Evolutionary conservation across 2,888 invertebrate genomes (phyloP).

Genomic region (Uloborus plumipes): DNA sequence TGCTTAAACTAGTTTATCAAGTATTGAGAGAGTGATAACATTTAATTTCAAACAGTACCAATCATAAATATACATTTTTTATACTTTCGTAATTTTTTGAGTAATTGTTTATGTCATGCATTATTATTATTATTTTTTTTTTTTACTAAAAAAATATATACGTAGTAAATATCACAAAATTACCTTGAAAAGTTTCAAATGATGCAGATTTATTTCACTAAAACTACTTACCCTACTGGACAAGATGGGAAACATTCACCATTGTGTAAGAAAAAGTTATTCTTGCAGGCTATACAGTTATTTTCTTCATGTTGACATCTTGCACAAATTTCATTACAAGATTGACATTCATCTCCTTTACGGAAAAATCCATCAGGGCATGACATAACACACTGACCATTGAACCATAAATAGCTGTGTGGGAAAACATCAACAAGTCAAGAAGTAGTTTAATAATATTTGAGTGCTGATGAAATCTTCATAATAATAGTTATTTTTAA

Average conservation of each 20-base stretch:
- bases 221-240: constrained; percentile 41
- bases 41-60: too few species aligned
- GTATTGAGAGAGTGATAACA: too few species aligned
- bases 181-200: not conserved
- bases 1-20: too few species aligned
- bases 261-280: constrained; percentile 28
- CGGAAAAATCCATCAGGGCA: constrained; percentile 62
- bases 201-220: not conserved
- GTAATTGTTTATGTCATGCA: too few species aligned
- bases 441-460: constrained; percentile 8
- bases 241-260: constrained; percentile 38
- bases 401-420: constrained; percentile 26
- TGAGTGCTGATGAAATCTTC: too few species aligned
- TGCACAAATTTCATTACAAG: constrained; percentile 40
- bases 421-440: not conserved
- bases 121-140: too few species aligned
- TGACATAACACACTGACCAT: constrained; percentile 36
- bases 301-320: constrained; percentile 30
- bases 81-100: too few species aligned
- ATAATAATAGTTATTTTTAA: not conserved
- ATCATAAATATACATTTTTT: too few species aligned
- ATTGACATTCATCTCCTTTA: constrained; percentile 25
- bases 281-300: constrained; percentile 74
- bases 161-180: not conserved
- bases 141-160: too few species aligned